phyloP scores from a whole-genome alignment of 2,797 vertebrate genomes.

The Percopsis omiscomaycus region DNA sequence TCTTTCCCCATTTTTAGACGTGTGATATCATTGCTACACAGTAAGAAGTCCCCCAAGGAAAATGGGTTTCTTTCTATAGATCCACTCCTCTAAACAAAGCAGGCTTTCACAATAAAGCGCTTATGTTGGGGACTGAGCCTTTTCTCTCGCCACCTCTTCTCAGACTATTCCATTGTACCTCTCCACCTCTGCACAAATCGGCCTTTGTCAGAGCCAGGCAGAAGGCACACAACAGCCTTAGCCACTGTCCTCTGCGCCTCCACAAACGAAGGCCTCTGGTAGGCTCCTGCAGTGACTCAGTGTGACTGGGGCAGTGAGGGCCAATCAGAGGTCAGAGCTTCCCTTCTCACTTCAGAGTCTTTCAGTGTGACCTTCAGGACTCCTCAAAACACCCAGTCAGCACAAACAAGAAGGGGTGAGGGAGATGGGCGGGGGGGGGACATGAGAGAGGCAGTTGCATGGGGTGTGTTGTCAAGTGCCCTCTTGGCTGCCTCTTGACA shows the following conservation, averaged over 20 bases:
- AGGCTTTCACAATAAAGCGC: conserved; percentile 58
- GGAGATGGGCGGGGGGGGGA: conserved; percentile 22
- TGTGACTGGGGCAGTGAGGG: conserved; percentile 47
- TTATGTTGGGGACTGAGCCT: conserved; percentile 43
- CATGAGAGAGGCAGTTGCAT: conserved; percentile 54
- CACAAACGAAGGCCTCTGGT: conserved; percentile 30
- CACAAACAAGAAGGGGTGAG: conserved; percentile 60
- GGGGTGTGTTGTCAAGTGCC: conserved; percentile 62
- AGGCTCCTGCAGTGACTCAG: conserved; percentile 68
- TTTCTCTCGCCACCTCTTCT: conserved; percentile 61
- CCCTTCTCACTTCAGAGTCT: conserved; percentile 47
- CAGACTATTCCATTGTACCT: conserved; percentile 67
- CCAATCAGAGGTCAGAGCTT: conserved; percentile 65
- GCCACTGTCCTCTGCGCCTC: conserved; percentile 44
- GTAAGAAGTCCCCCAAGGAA: conserved; percentile 42
- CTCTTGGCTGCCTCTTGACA: conserved; percentile 48
- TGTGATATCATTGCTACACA: conserved; percentile 18
- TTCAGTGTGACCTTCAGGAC: conserved; percentile 65
- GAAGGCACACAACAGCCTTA: conserved; percentile 20
- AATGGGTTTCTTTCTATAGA: conserved; percentile 15
- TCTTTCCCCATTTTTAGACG: neutral
- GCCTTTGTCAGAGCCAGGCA: conserved; percentile 55
- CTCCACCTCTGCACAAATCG: conserved; percentile 65
- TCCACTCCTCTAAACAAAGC: conserved; percentile 44
- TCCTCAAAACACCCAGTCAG: conserved; percentile 71